These are phyloP conservation scores for Pseudomyrmex dendroicus DNA, from an alignment of 1,140 invertebrate species.

Conservation along the genomic window DNA sequence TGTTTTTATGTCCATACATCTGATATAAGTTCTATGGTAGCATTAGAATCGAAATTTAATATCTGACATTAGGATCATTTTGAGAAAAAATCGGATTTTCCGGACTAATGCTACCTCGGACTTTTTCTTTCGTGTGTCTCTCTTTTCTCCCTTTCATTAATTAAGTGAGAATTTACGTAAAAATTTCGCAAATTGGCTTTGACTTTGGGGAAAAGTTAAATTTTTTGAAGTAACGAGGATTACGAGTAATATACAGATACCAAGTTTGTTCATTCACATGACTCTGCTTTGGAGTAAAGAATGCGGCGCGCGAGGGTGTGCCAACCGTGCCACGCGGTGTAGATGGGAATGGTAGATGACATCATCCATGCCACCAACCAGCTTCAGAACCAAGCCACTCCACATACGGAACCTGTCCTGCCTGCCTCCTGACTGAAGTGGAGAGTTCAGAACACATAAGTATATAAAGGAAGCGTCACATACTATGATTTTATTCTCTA, in stretches of 20 bases:
- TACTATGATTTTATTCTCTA: constrained; percentile 82
- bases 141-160: constrained; percentile 17
- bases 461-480: constrained; percentile 83
- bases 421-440: constrained; percentile 86
- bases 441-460: constrained; percentile 86
- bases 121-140: neutral
- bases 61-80: constrained; percentile 60
- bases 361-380: constrained; percentile 85
- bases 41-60: constrained; percentile 60
- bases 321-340: constrained; percentile 85
- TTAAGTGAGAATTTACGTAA: constrained; percentile 43
- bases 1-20: constrained; percentile 73
- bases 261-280: constrained; percentile 85
- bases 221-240: constrained; percentile 85
- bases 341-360: constrained; percentile 85
- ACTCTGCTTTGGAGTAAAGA: constrained; percentile 86
- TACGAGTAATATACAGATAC: constrained; percentile 86
- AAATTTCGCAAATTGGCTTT: constrained; percentile 66
- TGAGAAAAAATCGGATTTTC: constrained; percentile 44
- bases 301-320: constrained; percentile 85
- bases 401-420: constrained; percentile 85
- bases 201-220: constrained; percentile 75
- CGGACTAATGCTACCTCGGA: constrained; percentile 65
- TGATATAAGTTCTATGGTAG: constrained; percentile 59
- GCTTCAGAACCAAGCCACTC: constrained; percentile 84